phyloP scores from a whole-genome alignment of 1,140 invertebrate species.

The Globodera ellingtonae region DNA sequence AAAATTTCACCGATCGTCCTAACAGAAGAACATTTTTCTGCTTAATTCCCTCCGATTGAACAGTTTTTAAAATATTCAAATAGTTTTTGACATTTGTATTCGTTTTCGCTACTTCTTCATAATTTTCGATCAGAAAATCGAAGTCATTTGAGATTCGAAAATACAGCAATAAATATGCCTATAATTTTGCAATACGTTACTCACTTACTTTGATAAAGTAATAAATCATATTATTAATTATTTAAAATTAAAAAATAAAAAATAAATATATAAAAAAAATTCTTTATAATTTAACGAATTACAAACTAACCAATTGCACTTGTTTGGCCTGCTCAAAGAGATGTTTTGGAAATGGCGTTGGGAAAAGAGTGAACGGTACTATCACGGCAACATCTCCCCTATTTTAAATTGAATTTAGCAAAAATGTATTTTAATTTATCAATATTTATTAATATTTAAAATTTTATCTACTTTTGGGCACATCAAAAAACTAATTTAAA shows the following conservation, averaged over 20 bases:
- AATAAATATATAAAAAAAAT: too few species aligned
- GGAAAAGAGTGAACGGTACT: conserved; percentile 60
- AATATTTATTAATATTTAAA: neutral
- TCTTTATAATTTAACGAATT: too few species aligned
- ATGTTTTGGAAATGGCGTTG: conserved; percentile 58
- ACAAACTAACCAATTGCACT: conserved; percentile 50
- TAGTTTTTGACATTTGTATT: conserved; percentile 60
- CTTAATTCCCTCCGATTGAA: conserved; percentile 44
- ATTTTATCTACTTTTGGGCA: neutral
- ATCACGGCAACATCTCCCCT: conserved; percentile 45
- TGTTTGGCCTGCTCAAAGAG: conserved; percentile 56
- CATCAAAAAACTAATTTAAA: too few species aligned
- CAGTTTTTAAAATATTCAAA: conserved; percentile 54
- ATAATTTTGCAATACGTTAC: neutral
- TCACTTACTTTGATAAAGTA: too few species aligned
- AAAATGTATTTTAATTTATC: neutral
- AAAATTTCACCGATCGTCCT: neutral
- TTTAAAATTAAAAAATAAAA: too few species aligned
- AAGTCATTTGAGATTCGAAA: conserved; percentile 60
- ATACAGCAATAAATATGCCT: conserved; percentile 59
- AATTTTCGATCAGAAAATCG: conserved; percentile 59
- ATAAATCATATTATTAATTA: too few species aligned
- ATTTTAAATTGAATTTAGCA: neutral
- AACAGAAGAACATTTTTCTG: conserved; percentile 47
- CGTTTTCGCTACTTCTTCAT: conserved; percentile 54